A percentile compares a stretch with the other conserved stretches of the same genome.
Evolutionary conservation across 2,113 vertebrate species (phyloP).

Genomic region (Nothobranchius kuhntae): DNA sequence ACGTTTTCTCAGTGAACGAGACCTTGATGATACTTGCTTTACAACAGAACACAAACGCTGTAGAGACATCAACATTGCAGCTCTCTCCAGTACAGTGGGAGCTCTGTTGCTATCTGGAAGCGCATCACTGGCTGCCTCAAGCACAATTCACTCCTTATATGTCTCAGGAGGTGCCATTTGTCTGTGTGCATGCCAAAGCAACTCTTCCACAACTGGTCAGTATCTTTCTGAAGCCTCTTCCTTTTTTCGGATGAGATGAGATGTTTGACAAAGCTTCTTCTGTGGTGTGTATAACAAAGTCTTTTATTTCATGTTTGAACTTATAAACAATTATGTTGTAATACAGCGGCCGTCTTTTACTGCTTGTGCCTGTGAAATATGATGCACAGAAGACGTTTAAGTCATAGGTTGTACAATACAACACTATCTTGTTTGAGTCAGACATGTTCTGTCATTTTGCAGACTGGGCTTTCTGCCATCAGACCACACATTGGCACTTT

Average conservation of each 20-base stretch:
- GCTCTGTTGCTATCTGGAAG: conserved; percentile 29
- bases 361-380: neutral
- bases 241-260: conserved; percentile 21
- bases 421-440: conserved; percentile 42
- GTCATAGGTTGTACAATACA: conserved; percentile 4
- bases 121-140: conserved; percentile 26
- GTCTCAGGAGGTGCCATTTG: conserved; percentile 53
- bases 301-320: neutral
- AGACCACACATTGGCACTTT: conserved; percentile 60
- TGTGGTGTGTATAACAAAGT: neutral
- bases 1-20: too few species aligned
- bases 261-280: conserved; percentile 1
- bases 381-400: conserved; percentile 8
- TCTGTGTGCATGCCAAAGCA: conserved; percentile 52
- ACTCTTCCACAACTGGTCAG: conserved; percentile 34
- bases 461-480: conserved; percentile 55
- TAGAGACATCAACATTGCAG: neutral
- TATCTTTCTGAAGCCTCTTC: conserved; percentile 28
- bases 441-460: conserved; percentile 53
- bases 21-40: neutral
- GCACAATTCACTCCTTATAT: conserved; percentile 65
- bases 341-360: neutral
- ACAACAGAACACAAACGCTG: neutral
- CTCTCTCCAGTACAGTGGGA: conserved; percentile 8
- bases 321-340: neutral